Evolutionary conservation across 2,888 invertebrate species (phyloP).

Genomic region (Drepanosiphum platanoidis): DNA sequence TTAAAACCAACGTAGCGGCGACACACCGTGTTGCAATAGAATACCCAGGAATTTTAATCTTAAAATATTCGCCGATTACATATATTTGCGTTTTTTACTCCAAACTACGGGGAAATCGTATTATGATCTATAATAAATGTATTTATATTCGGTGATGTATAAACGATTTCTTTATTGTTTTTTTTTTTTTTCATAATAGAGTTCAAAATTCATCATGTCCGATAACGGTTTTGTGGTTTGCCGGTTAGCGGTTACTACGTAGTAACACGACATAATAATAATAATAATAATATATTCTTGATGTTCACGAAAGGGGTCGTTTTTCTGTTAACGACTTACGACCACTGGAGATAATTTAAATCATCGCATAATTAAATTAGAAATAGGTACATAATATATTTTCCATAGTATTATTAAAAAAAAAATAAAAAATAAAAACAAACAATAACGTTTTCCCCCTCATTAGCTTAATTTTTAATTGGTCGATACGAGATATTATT

Average conservation of each 20-base stretch:
- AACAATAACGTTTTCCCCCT: not conserved
- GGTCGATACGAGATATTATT: not conserved
- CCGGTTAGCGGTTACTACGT: not conserved
- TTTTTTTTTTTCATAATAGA: constrained; percentile 5
- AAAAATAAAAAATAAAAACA: not conserved
- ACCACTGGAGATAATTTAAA: not conserved
- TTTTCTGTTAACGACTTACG: not conserved
- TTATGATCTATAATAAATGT: not conserved
- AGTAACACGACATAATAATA: not conserved
- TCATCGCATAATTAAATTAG: not conserved
- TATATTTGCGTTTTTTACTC: constrained; percentile 13
- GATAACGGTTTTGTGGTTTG: constrained; percentile 35
- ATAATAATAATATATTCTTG: not conserved
- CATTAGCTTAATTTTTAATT: not conserved
- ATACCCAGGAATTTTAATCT: constrained; percentile 40
- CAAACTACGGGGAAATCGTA: not conserved
- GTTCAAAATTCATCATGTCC: constrained; percentile 2
- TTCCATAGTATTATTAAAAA: not conserved
- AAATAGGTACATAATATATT: not conserved
- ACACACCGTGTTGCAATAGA: constrained; percentile 16
- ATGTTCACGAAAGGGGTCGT: not conserved
- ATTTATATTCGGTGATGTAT: not conserved
- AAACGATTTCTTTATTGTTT: constrained; percentile 19
- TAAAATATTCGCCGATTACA: constrained; percentile 44
- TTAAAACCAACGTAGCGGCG: not conserved